Percentiles rank a stretch among this genome's conserved stretches.
Evolutionary conservation across 2,113 vertebrate genomes (phyloP).

Genomic region (Spermophilus dauricus): DNA sequence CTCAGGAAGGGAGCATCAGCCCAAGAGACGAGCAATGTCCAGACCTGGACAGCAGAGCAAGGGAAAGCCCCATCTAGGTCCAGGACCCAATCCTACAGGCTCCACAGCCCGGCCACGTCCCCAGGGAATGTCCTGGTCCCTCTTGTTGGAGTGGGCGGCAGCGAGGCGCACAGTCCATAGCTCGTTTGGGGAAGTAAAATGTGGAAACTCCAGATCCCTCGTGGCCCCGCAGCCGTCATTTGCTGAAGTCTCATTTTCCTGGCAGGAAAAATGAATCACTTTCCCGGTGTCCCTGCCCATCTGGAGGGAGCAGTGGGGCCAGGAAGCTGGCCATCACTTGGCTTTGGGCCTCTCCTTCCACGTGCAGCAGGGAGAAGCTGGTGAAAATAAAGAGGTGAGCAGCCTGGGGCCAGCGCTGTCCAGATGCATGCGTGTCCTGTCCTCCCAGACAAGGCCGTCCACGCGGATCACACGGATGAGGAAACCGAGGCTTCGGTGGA

Average conservation of each 20-base stretch:
- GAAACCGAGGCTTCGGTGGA: neutral
- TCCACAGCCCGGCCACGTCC: neutral
- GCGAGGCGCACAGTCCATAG: neutral
- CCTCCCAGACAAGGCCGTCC: too few relatives aligned
- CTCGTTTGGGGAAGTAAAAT: neutral
- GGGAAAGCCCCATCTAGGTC: neutral
- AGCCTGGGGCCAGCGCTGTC: neutral
- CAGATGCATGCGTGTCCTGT: rapidly evolving
- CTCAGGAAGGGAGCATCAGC: neutral
- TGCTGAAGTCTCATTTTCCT: constrained; percentile 10
- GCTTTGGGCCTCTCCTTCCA: neutral
- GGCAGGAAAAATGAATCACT: neutral
- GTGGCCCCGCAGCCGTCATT: too few relatives aligned
- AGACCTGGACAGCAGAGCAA: neutral
- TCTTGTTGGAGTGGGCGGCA: neutral
- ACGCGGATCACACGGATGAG: too few relatives aligned
- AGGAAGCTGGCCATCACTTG: neutral
- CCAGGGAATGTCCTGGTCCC: neutral
- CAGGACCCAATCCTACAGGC: neutral
- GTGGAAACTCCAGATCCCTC: neutral
- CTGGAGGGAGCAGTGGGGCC: neutral
- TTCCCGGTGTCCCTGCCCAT: neutral
- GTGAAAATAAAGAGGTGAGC: neutral
- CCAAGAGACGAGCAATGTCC: neutral
- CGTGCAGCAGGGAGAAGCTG: neutral